phyloP scores from a whole-genome alignment of 1,140 invertebrate species.

The Zaprionus davidi region DNA sequence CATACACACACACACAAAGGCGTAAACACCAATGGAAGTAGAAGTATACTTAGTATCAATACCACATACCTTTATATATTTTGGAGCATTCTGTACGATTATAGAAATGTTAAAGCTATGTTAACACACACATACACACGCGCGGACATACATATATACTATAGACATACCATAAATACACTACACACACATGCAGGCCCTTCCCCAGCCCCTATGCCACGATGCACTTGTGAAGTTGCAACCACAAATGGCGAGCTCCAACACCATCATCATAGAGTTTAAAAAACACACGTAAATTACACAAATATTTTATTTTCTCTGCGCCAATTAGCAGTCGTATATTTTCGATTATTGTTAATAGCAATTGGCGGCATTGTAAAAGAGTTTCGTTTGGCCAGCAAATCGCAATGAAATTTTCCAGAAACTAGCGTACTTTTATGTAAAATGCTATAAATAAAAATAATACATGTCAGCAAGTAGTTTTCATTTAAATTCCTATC shows the following conservation, averaged over 20 bases:
- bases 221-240: slow-evolving; percentile 23
- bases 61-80: slow-evolving; percentile 37
- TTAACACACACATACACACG: slow-evolving; percentile 17
- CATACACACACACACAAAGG: not conserved
- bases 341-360: slow-evolving; percentile 12
- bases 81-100: slow-evolving; percentile 31
- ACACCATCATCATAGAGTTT: slow-evolving; percentile 43
- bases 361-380: slow-evolving; percentile 4
- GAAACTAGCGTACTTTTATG: slow-evolving; percentile 28
- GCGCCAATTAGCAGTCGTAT: slow-evolving; percentile 6
- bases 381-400: slow-evolving; percentile 1
- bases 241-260: slow-evolving; percentile 31
- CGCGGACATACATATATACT: slow-evolving; percentile 15
- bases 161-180: not conserved
- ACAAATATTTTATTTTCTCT: slow-evolving; percentile 30
- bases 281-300: slow-evolving; percentile 31
- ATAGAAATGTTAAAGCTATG: slow-evolving; percentile 36
- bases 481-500: not conserved
- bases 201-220: not conserved
- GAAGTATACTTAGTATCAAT: slow-evolving; percentile 46
- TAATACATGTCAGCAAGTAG: slow-evolving; percentile 13
- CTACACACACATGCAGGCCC: slow-evolving; percentile 6
- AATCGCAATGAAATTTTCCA: slow-evolving; percentile 11
- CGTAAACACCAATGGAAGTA: slow-evolving; percentile 21
- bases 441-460: slow-evolving; percentile 41